Base-by-base conservation (phyloP, 2,888 invertebrate species). In the Cataglyphis albicans region DNA sequence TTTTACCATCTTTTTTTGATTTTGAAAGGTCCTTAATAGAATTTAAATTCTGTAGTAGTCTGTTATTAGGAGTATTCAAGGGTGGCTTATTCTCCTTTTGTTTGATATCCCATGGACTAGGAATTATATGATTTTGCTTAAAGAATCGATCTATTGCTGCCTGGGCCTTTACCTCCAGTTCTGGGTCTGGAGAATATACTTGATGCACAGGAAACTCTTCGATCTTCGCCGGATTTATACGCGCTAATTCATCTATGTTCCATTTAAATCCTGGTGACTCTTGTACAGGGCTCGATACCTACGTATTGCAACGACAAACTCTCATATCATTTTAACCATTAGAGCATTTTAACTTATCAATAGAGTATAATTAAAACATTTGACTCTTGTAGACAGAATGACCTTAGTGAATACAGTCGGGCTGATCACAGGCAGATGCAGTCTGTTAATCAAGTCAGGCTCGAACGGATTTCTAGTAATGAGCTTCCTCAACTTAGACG, bases 241-340 rank as follows among this genome's bases (percentile, higher is more conserved):
- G 95, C 78, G 97, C 97, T 12, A 96, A 95, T 91, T 97, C 97
- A 84, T 97, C 97, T 84, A 97, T 97, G 68, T 96, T 96, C 97
- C 97, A 97, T 81, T 95, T 95, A 90, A 96, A 97, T 81, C 95
- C 95, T n/a, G 95, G 94, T 9, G 95, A 95, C 12, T 87, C 84
- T 84, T 94, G 93, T 10, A 85, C 81, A 0, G 95, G 93, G 68
- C 93, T 95, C 15, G 94, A 91, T 52, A 92, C 93, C 95, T 95
- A 86, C 18, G 85, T 85, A 86, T 64, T 12, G 10, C n/a, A 86
- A 76, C 44, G 83, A 83, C 55, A 76, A 59, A 63, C 68, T 74
- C 83, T 85, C 61, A 73, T 61, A 78, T 95, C 12, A 61, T 52
- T 32, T 48, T 12, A 63, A 15, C 15, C 3, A 57, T 29, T 10